Percentiles rank a stretch among this genome's conserved stretches.
phyloP scores from a whole-genome alignment of 1,140 invertebrate genomes.

The Campodea augens region DNA sequence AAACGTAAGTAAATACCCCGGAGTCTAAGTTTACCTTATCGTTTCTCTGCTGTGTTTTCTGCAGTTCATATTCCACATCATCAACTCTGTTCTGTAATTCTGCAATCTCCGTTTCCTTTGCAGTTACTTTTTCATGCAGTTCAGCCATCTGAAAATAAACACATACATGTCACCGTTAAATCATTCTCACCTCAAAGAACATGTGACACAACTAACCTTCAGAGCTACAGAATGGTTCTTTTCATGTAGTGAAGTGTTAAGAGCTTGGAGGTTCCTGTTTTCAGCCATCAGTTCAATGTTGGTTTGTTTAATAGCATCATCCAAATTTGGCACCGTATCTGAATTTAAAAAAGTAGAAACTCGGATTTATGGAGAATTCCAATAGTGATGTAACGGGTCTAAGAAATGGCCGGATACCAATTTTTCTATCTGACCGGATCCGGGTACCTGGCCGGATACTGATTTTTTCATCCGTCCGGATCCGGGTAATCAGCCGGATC shows the following conservation, averaged over 20 bases:
- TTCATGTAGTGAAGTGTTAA: slow-evolving; percentile 83
- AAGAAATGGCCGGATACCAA: too few relatives aligned
- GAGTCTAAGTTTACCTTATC: too few relatives aligned
- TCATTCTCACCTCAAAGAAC: not conserved
- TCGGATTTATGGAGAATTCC: not conserved
- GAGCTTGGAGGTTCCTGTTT: slow-evolving; percentile 74
- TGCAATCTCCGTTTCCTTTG: slow-evolving; percentile 80
- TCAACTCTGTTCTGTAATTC: slow-evolving; percentile 90
- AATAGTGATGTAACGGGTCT: too few relatives aligned
- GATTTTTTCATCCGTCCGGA: too few relatives aligned
- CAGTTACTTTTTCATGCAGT: slow-evolving; percentile 73
- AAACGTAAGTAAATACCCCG: too few relatives aligned
- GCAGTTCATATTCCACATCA: slow-evolving; percentile 82
- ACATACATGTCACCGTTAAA: slow-evolving; percentile 1
- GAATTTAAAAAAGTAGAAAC: too few relatives aligned
- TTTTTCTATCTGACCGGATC: too few relatives aligned
- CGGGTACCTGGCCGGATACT: too few relatives aligned
- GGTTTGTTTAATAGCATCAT: slow-evolving; percentile 59
- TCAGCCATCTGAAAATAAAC: slow-evolving; percentile 46
- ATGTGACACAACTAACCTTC: slow-evolving; percentile 31
- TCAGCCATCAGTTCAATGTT: slow-evolving; percentile 76
- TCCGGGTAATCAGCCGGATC: too few relatives aligned
- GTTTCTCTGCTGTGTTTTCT: slow-evolving; percentile 67
- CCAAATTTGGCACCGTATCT: slow-evolving; percentile 47
- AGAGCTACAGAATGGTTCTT: slow-evolving; percentile 80